Conservation (phyloP, 2,888 invertebrate species). For the Melikaiella ostensackeni region DNA sequence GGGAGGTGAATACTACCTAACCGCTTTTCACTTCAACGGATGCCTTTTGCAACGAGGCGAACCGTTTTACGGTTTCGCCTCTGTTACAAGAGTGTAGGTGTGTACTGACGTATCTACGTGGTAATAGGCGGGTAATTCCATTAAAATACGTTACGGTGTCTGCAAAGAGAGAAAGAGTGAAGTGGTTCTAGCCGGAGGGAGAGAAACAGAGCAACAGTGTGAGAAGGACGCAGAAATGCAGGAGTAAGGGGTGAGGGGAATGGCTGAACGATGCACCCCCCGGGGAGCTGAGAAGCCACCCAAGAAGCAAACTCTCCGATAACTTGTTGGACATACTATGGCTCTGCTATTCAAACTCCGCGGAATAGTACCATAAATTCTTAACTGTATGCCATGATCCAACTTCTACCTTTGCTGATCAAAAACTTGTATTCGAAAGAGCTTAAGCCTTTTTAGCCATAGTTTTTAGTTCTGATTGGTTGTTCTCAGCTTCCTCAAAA, state of each 20-base stretch:
- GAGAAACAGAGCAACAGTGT: slow-evolving; percentile 45
- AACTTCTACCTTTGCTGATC: slow-evolving; percentile 7
- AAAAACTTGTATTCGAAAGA: not conserved
- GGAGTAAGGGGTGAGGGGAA: slow-evolving; percentile 52
- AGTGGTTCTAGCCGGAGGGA: slow-evolving; percentile 48
- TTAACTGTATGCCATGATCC: slow-evolving; percentile 59
- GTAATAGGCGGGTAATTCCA: slow-evolving; percentile 70
- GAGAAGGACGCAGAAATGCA: slow-evolving; percentile 52
- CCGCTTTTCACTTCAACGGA: slow-evolving; percentile 45
- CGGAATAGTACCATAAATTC: slow-evolving; percentile 67
- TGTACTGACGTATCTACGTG: slow-evolving; percentile 59
- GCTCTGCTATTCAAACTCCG: slow-evolving; percentile 66
- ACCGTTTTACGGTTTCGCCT: slow-evolving; percentile 42
- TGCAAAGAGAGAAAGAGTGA: slow-evolving; percentile 55
- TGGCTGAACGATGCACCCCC: slow-evolving; percentile 68
- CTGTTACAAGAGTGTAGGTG: slow-evolving; percentile 52
- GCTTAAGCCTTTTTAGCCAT: not conserved
- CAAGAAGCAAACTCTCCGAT: slow-evolving; percentile 73
- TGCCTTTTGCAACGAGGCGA: slow-evolving; percentile 31
- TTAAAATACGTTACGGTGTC: slow-evolving; percentile 68
- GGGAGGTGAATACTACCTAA: not conserved
- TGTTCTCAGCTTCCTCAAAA: not conserved
- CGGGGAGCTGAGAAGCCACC: slow-evolving; percentile 72
- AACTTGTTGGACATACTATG: slow-evolving; percentile 71
- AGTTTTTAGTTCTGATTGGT: not conserved